phyloP scores from a whole-genome alignment of 2,797 vertebrate genomes.

The Myiotriccus ornatus region DNA sequence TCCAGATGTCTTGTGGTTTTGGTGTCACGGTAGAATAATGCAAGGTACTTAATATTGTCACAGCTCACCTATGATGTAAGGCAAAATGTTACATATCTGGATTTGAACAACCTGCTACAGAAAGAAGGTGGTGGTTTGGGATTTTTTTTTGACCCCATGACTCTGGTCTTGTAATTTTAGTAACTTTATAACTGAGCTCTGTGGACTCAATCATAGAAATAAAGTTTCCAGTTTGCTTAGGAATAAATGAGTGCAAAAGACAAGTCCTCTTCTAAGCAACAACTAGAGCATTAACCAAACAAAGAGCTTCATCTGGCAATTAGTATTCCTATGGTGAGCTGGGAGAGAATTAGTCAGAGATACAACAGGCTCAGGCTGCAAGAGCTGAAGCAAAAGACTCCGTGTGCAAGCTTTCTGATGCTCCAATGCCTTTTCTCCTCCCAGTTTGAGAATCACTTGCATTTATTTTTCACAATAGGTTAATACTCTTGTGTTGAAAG shows the following conservation, averaged over 20 bases:
- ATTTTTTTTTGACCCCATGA: not conserved
- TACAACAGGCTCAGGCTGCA: conserved; percentile 1
- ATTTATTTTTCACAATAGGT: conserved; percentile 51
- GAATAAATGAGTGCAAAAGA: not conserved
- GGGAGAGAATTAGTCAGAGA: conserved; percentile 34
- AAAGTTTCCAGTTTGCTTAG: not conserved
- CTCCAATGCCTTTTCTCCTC: not conserved
- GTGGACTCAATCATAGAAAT: not conserved
- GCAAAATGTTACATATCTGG: not conserved
- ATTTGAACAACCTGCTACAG: not conserved
- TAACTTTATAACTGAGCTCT: not conserved
- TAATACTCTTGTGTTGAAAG: conserved; percentile 9
- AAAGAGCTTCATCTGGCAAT: conserved; percentile 59
- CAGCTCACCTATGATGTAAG: not conserved
- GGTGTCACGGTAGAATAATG: not conserved
- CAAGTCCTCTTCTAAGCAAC: conserved; percentile 21
- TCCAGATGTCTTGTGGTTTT: not conserved
- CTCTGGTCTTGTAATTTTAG: not conserved
- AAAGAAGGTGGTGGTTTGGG: not conserved
- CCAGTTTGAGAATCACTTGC: conserved; percentile 7
- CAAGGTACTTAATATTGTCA: not conserved
- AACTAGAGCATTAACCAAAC: conserved; percentile 48
- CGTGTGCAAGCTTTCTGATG: conserved; percentile 7
- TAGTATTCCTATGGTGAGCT: conserved; percentile 57
- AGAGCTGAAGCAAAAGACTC: conserved; percentile 11